A percentile compares a stretch with the other conserved stretches of the same genome.
These are phyloP conservation scores for Temnothorax curvispinosus DNA, from an alignment of 1,140 invertebrate species.

Conservation along the genomic window DNA sequence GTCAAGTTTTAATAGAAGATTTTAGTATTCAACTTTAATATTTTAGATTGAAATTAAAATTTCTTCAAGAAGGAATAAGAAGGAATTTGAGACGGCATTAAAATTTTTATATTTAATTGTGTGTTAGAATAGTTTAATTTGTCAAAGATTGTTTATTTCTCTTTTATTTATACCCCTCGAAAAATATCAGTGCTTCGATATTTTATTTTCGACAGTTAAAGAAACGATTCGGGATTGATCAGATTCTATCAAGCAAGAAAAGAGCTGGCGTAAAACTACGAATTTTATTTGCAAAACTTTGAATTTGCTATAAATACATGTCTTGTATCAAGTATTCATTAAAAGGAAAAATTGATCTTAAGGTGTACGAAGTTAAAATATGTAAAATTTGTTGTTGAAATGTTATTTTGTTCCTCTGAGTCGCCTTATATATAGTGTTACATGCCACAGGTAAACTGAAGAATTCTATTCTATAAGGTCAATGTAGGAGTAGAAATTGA, in stretches of 20 bases:
- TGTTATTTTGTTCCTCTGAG: background rate
- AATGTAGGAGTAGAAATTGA: background rate
- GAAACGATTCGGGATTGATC: background rate
- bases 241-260: background rate
- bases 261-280: background rate
- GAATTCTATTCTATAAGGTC: background rate
- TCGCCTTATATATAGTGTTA: background rate
- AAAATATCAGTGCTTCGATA: background rate
- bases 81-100: background rate
- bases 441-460: constrained; percentile 1
- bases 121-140: background rate
- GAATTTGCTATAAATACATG: background rate
- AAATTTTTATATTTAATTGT: constrained; percentile 3
- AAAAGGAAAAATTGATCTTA: background rate
- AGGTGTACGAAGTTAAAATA: background rate
- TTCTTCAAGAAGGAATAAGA: background rate
- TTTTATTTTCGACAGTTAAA: background rate
- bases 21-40: background rate
- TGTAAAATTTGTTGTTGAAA: background rate
- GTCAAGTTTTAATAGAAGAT: background rate
- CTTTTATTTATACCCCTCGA: background rate
- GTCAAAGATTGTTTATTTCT: background rate
- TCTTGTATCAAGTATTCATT: background rate
- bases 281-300: background rate
- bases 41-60: background rate